phyloP scores from a whole-genome alignment of 2,797 vertebrate species.

The Tamandua tetradactyla region DNA sequence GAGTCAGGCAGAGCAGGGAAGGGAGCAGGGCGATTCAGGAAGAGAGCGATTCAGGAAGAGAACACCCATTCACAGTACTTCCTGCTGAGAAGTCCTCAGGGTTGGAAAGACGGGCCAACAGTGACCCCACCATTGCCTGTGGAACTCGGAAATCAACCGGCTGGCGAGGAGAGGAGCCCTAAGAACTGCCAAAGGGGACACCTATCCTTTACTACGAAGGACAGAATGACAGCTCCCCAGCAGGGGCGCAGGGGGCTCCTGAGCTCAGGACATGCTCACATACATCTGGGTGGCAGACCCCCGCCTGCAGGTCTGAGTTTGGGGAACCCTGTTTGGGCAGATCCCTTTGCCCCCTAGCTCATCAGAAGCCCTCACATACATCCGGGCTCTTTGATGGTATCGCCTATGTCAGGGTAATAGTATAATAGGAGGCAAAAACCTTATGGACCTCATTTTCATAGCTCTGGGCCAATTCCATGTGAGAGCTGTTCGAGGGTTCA shows the following conservation, averaged over 20 bases:
- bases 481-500: neutral
- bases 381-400: neutral
- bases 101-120: neutral
- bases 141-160: neutral
- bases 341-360: neutral
- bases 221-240: neutral
- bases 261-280: neutral
- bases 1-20: neutral
- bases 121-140: neutral
- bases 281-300: neutral
- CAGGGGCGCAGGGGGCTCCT: fast-evolving
- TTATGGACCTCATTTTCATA: neutral
- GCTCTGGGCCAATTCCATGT: neutral
- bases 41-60: too few relatives aligned
- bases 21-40: neutral
- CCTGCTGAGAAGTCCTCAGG: neutral
- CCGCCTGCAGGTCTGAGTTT: neutral
- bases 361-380: neutral
- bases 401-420: neutral
- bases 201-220: neutral
- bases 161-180: too few relatives aligned
- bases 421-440: neutral
- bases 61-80: fast-evolving
- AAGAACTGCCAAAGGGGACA: neutral
- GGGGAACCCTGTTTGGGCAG: neutral